Base-by-base conservation (phyloP, 2,113 vertebrate species). In the Oreochromis spilurus region DNA sequence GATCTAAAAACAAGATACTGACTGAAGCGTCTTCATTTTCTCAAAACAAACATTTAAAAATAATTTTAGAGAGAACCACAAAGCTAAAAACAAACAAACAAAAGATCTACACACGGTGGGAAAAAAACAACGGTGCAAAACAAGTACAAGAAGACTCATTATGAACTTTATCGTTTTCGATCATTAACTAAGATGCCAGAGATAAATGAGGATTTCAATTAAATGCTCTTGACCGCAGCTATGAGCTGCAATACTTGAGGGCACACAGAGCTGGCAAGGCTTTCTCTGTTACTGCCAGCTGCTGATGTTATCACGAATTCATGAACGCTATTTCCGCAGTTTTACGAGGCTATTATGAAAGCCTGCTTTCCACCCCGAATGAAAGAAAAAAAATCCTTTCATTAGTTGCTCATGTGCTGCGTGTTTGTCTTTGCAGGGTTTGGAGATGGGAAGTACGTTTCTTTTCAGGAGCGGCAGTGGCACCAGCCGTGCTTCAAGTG, bases 401-500 rank as follows among this genome's bases (percentile, higher is more conserved):
- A 80, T 80, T 12, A 67, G 58, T 70, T 31, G 43, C 52, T 89
- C 26, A 16, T 67, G 60, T 34, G 79, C 29, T 86, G 78, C 13
- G 2, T 77, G 40, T 82, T 17, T 62, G 57, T 78, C 38, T 62
- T 21, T 13, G 0, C 90, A 99, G 98, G 98, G 88, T 98, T 99
- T 9, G 97, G 97, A 0, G 98, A 98, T 2, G 98, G 98, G 65
- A 99, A 99, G 95, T 99, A 99, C 0, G 91, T 99, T 85, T 99
- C 98, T 84, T 99, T 99, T 1, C 97, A 98, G 96, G 98, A 99
- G 8, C 97, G 97, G 21, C 98, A 99, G 95, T 99, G 98, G 98
- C 98, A 99, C 96, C 98, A 99, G 94, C 96, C 96, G 52, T 99
- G 98, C 95, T 99, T 99, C 89, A 97, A 97, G 94, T 99, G 98